phyloP scores from a whole-genome alignment of 2,113 vertebrate species.

The Malurus melanocephalus region DNA sequence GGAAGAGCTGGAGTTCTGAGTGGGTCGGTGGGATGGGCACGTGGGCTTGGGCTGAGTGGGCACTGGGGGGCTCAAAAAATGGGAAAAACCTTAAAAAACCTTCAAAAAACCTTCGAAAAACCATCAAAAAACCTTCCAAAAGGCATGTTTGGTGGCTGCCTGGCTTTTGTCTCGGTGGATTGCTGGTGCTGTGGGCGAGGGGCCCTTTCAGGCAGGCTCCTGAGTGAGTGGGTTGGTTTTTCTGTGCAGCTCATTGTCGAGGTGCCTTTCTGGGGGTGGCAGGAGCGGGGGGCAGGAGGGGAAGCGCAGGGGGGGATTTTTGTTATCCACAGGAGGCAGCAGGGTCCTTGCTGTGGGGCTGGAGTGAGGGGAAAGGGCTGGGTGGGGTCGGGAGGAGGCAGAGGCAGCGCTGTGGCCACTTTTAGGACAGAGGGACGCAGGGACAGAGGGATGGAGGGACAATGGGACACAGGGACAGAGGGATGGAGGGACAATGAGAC shows the following conservation, averaged over 20 bases:
- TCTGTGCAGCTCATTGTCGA: background rate
- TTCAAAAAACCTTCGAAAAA: background rate
- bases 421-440: background rate
- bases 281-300: background rate
- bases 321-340: background rate
- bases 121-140: background rate
- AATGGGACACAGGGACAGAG: too few species aligned
- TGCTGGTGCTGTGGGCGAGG: background rate
- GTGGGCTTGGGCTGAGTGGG: background rate
- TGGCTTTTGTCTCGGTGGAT: background rate
- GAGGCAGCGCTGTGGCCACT: background rate
- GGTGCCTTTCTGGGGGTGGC: background rate
- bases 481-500: too few species aligned
- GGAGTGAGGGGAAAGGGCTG: background rate
- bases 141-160: background rate
- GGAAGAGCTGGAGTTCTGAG: background rate
- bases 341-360: background rate
- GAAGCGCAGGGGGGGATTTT: background rate
- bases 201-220: constrained; percentile 4
- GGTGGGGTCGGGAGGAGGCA: background rate
- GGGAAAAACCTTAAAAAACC: background rate
- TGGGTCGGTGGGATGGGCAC: background rate
- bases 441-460: too few species aligned
- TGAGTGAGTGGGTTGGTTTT: background rate
- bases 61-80: background rate